Conservation (phyloP, 2,797 vertebrate genomes). For the Lacerta bilineata region DNA sequence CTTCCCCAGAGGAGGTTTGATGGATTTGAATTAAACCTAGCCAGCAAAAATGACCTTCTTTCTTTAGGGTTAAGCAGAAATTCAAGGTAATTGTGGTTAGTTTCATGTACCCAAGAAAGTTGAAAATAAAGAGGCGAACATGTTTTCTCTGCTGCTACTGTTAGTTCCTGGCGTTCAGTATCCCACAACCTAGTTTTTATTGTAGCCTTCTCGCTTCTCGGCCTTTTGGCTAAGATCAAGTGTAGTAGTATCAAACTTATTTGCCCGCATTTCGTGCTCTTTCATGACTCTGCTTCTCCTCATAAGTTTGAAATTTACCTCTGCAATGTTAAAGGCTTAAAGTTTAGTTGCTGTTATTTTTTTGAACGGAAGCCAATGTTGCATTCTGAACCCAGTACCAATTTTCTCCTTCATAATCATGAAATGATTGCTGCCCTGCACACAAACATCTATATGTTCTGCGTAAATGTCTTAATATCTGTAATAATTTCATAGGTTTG, state of each 20-base stretch:
- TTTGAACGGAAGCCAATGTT: background rate
- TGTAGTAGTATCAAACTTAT: background rate
- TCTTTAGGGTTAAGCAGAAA: too few species aligned
- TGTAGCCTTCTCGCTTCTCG: too few species aligned
- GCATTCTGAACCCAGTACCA: background rate
- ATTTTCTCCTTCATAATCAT: background rate
- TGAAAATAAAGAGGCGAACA: too few species aligned
- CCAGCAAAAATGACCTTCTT: too few species aligned
- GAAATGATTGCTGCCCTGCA: background rate
- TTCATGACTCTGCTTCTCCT: background rate
- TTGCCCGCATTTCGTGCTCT: background rate
- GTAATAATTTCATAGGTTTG: background rate
- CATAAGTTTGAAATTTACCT: background rate
- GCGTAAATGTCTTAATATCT: background rate
- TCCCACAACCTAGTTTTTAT: too few species aligned
- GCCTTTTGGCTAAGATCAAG: too few species aligned
- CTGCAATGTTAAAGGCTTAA: background rate
- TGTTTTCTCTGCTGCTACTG: too few species aligned
- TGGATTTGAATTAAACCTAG: too few species aligned
- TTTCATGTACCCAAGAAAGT: too few species aligned
- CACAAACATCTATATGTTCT: background rate
- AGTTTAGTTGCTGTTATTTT: background rate
- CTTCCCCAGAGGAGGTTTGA: too few species aligned
- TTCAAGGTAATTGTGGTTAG: too few species aligned
- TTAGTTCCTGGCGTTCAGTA: too few species aligned